phyloP scores from a whole-genome alignment of 35 echinoderm and acorn worm species.

The Patiria miniata region DNA sequence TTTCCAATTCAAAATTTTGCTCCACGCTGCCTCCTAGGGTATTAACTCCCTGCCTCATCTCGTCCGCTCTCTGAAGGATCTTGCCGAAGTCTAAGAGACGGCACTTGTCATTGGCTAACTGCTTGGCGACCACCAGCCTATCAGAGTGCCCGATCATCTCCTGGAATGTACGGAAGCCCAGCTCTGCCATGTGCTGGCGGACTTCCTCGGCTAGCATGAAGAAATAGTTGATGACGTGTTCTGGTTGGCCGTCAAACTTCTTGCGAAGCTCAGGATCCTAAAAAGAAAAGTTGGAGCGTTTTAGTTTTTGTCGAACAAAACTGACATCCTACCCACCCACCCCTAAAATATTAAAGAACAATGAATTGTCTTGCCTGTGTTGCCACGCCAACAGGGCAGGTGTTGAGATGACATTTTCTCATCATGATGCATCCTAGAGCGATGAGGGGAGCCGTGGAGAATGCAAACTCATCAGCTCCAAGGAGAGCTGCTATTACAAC shows the following conservation, averaged over 20 bases:
- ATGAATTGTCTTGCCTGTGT: constrained; percentile 65
- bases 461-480: constrained; percentile 99
- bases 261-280: constrained; percentile 95
- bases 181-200: constrained; percentile 80
- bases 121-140: constrained; percentile 56
- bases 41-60: constrained; percentile 66
- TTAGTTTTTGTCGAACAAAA: no score
- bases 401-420: constrained; percentile 98
- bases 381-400: constrained; percentile 95
- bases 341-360: not conserved
- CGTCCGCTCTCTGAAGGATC: constrained; percentile 70
- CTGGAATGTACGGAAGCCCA: constrained; percentile 97
- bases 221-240: constrained; percentile 96
- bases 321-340: no score
- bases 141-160: constrained; percentile 96
- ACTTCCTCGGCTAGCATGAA: constrained; percentile 99
- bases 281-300: not conserved
- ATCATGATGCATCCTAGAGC: constrained; percentile 95
- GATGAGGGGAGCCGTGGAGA: constrained; percentile 94
- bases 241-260: constrained; percentile 96
- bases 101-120: constrained; percentile 58
- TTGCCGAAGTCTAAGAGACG: constrained; percentile 81
- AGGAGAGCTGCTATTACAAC: constrained; percentile 88
- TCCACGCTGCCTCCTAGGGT: constrained; percentile 70
- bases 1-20: constrained; percentile 83